Conservation (phyloP, 2,113 vertebrate genomes). For the Progne subis region DNA sequence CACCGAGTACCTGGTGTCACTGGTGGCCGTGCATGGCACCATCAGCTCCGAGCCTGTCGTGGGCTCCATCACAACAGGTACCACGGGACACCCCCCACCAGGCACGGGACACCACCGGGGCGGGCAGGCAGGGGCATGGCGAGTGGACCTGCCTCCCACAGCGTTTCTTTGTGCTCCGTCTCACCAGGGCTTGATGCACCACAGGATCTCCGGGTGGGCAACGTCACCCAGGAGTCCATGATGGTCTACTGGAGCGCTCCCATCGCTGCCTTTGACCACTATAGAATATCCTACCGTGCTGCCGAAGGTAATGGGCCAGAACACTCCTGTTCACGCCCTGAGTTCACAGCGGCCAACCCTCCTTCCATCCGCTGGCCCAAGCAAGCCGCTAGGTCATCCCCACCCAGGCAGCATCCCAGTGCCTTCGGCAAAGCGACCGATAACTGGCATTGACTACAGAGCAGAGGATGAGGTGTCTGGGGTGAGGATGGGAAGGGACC, state of each 20-base stretch:
- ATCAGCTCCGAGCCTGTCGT: conserved; percentile 86
- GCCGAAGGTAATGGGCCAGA: conserved; percentile 77
- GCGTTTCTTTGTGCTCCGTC: not conserved
- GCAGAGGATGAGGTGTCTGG: not conserved
- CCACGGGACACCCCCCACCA: not conserved
- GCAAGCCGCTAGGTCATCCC: not conserved
- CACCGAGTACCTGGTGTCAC: conserved; percentile 87
- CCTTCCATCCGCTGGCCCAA: accelerated
- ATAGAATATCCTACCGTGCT: conserved; percentile 88
- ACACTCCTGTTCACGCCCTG: not conserved
- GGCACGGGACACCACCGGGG: accelerated
- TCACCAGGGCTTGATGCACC: conserved; percentile 89
- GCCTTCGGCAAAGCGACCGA: not conserved
- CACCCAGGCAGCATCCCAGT: not conserved
- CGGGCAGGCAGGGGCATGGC: not conserved
- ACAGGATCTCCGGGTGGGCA: conserved; percentile 82
- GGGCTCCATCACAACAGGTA: conserved; percentile 92
- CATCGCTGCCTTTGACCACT: conserved; percentile 86
- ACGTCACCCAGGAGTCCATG: conserved; percentile 87
- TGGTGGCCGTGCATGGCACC: conserved; percentile 88
- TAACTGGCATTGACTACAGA: not conserved
- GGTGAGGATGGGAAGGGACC: not conserved
- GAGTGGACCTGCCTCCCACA: not conserved
- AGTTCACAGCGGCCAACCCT: not conserved
- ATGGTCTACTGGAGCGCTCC: conserved; percentile 87